Percentiles rank a stretch among this genome's conserved stretches.
Evolutionary conservation across 2,113 vertebrate species (phyloP).

Genomic region (Tetrao urogallus): DNA sequence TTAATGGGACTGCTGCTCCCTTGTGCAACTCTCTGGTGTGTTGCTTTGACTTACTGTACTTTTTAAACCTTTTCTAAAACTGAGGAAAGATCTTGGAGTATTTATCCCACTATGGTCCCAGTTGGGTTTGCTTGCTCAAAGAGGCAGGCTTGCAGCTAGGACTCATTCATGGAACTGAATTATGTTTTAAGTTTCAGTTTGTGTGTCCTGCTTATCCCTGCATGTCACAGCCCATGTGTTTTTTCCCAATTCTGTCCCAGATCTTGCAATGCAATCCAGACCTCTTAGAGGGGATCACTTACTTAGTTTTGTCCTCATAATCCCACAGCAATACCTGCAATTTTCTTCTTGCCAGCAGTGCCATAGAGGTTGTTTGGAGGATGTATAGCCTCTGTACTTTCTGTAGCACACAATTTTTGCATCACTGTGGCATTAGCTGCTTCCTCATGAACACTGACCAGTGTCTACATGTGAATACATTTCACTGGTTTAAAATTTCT

Average conservation of each 20-base stretch:
- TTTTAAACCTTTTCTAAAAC: conserved; percentile 7
- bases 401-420: background rate
- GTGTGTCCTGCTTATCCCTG: rapidly evolving
- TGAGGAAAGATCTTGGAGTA: background rate
- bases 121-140: background rate
- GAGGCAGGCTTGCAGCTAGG: background rate
- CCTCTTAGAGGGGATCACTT: background rate
- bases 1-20: background rate
- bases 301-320: background rate
- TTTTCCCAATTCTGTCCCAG: background rate
- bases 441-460: background rate
- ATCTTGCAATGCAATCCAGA: background rate
- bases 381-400: background rate
- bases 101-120: background rate
- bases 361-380: background rate
- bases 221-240: background rate
- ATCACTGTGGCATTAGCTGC: background rate
- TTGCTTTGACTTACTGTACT: background rate
- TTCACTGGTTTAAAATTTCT: background rate
- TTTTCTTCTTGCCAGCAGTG: background rate
- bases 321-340: background rate
- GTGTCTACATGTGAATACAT: background rate
- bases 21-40: background rate
- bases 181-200: background rate
- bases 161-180: background rate